Conservation (phyloP, 2,113 vertebrate species). For the Austrofundulus limnaeus region DNA sequence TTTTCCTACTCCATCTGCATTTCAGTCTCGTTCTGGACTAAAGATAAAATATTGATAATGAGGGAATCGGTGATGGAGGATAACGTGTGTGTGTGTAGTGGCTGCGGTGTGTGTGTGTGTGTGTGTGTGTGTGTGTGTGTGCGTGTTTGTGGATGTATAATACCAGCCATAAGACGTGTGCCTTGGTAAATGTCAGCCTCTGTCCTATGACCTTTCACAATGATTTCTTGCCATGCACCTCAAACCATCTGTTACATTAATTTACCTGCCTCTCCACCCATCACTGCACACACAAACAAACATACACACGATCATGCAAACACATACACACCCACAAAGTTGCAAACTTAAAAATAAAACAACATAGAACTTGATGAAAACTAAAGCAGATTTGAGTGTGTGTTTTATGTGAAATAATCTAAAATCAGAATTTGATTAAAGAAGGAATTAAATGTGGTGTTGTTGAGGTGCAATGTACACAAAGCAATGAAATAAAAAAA, state of each 20-base stretch:
- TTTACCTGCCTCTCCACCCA: conserved; percentile 35
- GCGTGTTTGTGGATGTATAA: conserved; percentile 6
- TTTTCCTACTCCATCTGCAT: background rate
- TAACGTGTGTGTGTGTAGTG: background rate
- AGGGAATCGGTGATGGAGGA: background rate
- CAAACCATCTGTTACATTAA: conserved; percentile 57
- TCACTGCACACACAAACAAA: background rate
- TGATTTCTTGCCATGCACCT: conserved; percentile 45
- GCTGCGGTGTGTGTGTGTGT: background rate
- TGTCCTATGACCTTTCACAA: conserved; percentile 61
- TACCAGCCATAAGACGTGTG: conserved; percentile 34
- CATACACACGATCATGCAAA: background rate
- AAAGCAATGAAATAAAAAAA: no score
- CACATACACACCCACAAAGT: no score
- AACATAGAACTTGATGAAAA: no score
- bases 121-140: conserved; percentile 8
- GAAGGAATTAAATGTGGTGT: no score
- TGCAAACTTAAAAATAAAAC: no score
- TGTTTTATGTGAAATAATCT: no score
- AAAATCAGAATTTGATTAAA: no score
- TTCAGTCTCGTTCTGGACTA: conserved; percentile 2
- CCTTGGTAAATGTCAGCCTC: conserved; percentile 59
- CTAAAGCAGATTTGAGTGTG: no score
- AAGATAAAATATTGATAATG: conserved; percentile 10
- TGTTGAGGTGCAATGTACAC: no score